Evolutionary conservation across 2,113 vertebrate species (phyloP).

Genomic region (Erinaceus europaeus): DNA sequence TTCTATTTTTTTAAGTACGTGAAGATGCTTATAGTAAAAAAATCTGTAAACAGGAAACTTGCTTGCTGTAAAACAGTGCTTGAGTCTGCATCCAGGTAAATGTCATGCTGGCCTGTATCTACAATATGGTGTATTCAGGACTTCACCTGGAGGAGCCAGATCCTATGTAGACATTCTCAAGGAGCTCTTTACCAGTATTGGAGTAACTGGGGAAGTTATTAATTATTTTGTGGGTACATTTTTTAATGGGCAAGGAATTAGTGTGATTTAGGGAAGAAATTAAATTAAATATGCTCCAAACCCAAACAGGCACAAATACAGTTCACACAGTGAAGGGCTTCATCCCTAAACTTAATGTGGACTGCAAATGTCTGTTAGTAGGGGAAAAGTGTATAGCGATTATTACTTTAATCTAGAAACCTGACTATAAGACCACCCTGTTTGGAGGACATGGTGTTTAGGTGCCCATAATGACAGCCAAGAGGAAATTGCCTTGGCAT

Average conservation of each 20-base stretch:
- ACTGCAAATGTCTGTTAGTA: not conserved
- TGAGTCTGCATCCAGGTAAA: not conserved
- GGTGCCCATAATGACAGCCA: not conserved
- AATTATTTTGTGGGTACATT: not conserved
- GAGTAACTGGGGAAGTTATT: not conserved
- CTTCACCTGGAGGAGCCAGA: not conserved
- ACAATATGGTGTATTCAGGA: accelerated
- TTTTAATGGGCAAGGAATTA: not conserved
- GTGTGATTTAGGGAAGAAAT: not conserved
- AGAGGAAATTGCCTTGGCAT: not conserved
- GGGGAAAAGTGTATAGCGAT: not conserved
- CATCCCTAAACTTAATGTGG: not conserved
- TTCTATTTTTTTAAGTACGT: no score
- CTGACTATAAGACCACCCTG: not conserved
- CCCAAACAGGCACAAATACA: not conserved
- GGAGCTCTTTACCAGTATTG: no score
- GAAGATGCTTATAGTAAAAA: not conserved
- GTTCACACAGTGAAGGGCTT: not conserved
- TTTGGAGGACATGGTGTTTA: not conserved
- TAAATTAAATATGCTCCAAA: not conserved
- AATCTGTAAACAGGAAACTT: not conserved
- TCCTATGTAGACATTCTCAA: not conserved
- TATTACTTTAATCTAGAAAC: not conserved
- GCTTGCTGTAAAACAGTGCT: not conserved
- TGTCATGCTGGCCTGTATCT: not conserved